A percentile compares a stretch with the other conserved stretches of the same genome.
Conservation (phyloP, 2,888 invertebrate genomes). For the Rhaphigaster nebulosa region DNA sequence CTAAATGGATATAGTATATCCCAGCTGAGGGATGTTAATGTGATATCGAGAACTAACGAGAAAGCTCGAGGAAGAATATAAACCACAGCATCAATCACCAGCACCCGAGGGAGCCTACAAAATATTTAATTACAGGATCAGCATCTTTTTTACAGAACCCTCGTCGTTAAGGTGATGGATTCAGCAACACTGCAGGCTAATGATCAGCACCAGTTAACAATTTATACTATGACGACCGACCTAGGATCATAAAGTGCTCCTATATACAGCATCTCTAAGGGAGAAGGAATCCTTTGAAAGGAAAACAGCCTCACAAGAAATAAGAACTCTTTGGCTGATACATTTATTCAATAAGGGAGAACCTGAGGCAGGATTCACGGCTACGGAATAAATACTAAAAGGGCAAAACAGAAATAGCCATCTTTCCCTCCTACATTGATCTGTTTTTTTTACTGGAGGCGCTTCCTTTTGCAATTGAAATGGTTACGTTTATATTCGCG, state of each 20-base stretch:
- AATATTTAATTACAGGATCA: constrained; percentile 39
- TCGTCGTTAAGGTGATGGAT: constrained; percentile 18
- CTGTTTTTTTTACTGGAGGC: neutral
- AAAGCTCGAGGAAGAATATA: neutral
- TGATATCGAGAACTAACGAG: constrained; percentile 43
- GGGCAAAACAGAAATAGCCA: neutral
- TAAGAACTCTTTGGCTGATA: neutral
- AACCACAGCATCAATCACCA: constrained; percentile 28
- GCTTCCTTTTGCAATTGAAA: neutral
- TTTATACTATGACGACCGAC: neutral
- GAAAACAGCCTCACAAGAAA: neutral
- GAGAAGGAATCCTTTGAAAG: neutral
- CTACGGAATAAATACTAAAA: constrained; percentile 13
- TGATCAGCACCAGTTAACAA: neutral
- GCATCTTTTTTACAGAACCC: constrained; percentile 15
- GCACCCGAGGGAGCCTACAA: neutral
- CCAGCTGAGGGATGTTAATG: neutral
- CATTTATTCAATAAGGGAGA: neutral
- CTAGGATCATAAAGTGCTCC: neutral
- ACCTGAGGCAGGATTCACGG: neutral
- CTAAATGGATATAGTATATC: neutral
- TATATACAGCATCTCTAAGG: neutral
- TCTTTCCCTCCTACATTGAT: neutral
- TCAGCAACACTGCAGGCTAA: neutral
- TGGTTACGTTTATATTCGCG: neutral